Percentiles rank a stretch among this genome's conserved stretches.
These are phyloP conservation scores for Eremophila alpestris DNA, from an alignment of 2,797 vertebrate species.

Conservation along the genomic window DNA sequence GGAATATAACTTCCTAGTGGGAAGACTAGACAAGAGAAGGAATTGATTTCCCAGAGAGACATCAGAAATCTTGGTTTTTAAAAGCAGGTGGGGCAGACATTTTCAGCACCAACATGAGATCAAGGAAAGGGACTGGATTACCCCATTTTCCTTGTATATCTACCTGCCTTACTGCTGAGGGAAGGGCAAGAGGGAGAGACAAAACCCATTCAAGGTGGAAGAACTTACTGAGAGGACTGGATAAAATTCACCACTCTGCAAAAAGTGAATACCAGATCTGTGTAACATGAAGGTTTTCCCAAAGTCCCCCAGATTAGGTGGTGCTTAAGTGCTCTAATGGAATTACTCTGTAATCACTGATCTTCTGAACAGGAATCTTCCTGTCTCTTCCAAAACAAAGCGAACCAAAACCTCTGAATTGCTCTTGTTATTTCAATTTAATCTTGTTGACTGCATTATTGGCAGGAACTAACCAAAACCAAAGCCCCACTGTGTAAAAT, in stretches of 20 bases:
- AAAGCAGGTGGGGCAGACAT: neutral
- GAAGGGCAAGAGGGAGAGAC: neutral
- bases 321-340: neutral
- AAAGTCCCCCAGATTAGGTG: neutral
- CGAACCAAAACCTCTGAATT: neutral
- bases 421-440: neutral
- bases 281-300: neutral
- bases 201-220: neutral
- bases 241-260: neutral
- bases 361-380: neutral
- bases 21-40: neutral
- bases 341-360: neutral
- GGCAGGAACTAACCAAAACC: neutral
- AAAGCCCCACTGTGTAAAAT: neutral
- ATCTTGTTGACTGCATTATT: neutral
- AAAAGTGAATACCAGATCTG: neutral
- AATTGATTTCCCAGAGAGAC: neutral
- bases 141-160: neutral
- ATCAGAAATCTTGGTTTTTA: neutral
- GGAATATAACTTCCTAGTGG: neutral
- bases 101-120: neutral
- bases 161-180: neutral
- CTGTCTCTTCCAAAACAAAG: neutral
- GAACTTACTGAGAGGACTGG: neutral
- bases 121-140: neutral